These are phyloP conservation scores for Leuciscus waleckii DNA, from an alignment of 2,797 vertebrate species.

Conservation along the genomic window DNA sequence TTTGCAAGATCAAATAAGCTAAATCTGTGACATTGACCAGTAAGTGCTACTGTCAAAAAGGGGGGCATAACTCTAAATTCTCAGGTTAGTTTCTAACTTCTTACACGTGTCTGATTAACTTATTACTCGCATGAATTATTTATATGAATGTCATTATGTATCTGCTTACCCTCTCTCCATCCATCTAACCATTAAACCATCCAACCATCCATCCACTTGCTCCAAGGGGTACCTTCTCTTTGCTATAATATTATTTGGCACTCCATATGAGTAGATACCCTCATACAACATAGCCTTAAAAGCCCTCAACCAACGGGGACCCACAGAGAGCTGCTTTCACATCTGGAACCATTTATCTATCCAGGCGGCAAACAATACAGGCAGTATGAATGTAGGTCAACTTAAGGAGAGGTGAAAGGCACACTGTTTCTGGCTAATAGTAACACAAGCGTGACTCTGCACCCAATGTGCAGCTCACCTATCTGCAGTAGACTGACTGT, in stretches of 20 bases:
- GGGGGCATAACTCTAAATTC: neutral
- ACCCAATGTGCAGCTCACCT: conserved; percentile 40
- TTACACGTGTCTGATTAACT: neutral
- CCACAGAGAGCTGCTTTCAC: conserved; percentile 47
- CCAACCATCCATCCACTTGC: neutral
- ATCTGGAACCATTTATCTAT: conserved; percentile 65
- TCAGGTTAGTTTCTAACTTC: neutral
- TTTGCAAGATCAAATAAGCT: neutral
- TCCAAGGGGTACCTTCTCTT: neutral
- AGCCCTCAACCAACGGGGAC: conserved; percentile 44
- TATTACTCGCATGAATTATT: neutral
- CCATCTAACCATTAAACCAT: neutral
- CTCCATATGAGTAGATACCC: conserved; percentile 22
- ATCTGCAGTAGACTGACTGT: conserved; percentile 54
- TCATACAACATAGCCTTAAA: conserved; percentile 18
- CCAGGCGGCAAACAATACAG: conserved; percentile 59
- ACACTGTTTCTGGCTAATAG: conserved; percentile 57
- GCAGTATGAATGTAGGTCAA: conserved; percentile 65
- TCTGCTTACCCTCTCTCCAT: neutral
- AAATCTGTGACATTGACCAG: neutral
- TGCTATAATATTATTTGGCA: conserved; percentile 2
- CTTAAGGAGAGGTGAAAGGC: conserved; percentile 62
- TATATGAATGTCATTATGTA: neutral
- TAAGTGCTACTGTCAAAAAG: neutral
- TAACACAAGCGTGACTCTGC: conserved; percentile 46